Evolutionary conservation across 2,888 invertebrate genomes (phyloP).

Genomic region (Myopa tessellatipennis): DNA sequence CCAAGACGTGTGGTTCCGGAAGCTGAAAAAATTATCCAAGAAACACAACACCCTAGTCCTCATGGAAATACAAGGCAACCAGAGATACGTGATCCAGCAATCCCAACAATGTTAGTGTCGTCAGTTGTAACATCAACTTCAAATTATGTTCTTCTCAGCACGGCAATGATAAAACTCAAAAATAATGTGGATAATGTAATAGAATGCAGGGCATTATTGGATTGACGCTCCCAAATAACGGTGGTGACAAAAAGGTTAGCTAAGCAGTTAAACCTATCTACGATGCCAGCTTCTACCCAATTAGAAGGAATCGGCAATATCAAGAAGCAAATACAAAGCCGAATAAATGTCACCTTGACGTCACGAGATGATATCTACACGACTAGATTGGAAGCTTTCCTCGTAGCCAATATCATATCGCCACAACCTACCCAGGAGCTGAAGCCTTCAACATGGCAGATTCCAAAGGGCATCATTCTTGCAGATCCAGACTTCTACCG

Average conservation of each 20-base stretch:
- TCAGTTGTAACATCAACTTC: too few species aligned
- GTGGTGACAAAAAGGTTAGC: too few species aligned
- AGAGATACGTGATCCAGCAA: too few species aligned
- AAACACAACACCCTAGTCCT: too few species aligned
- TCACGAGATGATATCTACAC: neutral
- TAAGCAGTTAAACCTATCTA: neutral
- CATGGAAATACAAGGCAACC: too few species aligned
- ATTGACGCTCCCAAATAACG: constrained; percentile 39
- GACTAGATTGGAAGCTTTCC: constrained; percentile 25
- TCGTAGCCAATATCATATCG: constrained; percentile 17
- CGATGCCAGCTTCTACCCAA: constrained; percentile 8
- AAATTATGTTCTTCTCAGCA: too few species aligned
- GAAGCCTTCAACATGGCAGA: neutral
- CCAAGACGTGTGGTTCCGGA: neutral
- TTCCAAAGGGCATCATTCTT: neutral
- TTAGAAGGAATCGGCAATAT: constrained; percentile 29
- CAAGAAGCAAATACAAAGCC: too few species aligned
- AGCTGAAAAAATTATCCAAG: too few species aligned
- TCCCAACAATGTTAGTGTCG: too few species aligned
- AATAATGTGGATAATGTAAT: neutral
- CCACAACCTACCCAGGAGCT: neutral
- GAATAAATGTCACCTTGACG: too few species aligned
- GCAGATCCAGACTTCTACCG: neutral
- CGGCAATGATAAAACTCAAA: too few species aligned
- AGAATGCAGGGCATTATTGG: constrained; percentile 23